Evolutionary conservation across 2,888 invertebrate species (phyloP), one percentile per base, ranked within the genome.

Genomic region (Archips crataeganus): DNA sequence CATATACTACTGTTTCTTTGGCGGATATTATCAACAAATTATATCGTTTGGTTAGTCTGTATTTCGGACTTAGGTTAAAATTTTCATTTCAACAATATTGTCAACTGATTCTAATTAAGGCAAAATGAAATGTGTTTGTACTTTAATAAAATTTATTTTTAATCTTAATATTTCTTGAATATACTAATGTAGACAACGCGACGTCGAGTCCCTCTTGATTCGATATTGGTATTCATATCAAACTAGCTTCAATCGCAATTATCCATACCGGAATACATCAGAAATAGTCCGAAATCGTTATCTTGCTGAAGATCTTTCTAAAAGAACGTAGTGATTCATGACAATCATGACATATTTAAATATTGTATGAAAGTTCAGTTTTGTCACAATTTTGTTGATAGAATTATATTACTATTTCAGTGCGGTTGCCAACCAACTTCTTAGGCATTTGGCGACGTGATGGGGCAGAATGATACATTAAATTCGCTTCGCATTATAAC

Each of bases 241-340:
- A 34, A 74, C 8, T 39, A 57, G 63, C 51, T 74, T 67, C 11
- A 69, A 77, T 79, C 79, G 78, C 79, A 79, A 77, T 77, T 66
- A 68, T 59, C 74, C 74, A 71, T 57, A 23, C 23, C 0, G 23
- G 23, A 23, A 23, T 23, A 59, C 36, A 39, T 8, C 47, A 4
- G 10, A 61, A 9, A 23, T 34, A 8, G 3, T 3, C 45, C 47
- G 13, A 1, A n/a, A 13, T 11, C 11, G 10, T 60, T 60, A 60
- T n/a, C 6, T 36, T 60, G 60, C 57, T 11, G 32, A 57, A 3
- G 10, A 57, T 23, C 3, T 57, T 57, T 23, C 15, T 23, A 54
- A 23, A 23, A 54, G 8, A 54, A 54, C 9, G 15, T 23, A 8
- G 54, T 54, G 54, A 54, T 54, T 54, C 54, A 54, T 23, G 23